Base-by-base conservation (phyloP, 2,113 vertebrate species). In the Accipiter cooperii region DNA sequence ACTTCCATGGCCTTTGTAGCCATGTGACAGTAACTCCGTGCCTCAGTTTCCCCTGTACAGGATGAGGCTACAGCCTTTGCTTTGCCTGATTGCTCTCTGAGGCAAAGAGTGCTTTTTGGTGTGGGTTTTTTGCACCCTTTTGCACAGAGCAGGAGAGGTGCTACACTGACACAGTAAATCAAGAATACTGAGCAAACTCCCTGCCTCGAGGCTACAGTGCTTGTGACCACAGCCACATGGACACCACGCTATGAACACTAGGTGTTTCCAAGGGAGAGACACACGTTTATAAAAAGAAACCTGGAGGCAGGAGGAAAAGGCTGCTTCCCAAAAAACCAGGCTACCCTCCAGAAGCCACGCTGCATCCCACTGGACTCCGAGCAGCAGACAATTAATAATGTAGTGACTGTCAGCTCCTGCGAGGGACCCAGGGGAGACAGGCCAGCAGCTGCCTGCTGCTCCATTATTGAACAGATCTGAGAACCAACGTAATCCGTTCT, bases 401-500 rank as follows among this genome's bases (percentile, higher is more conserved):
- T 8, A 97, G 81, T 42, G 77, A 38, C 87, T 97, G 93, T 36
- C 89, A 95, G 87, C 87, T 91, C 68, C 79, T 93, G 84, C 2
- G 4, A 88, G 75, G 87, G 81, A 55, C 87, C 55, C 55, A 0
- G 38, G 92, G 95, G 91, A 97, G 38, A 26, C 84, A 80, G 79
- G 64, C 89, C 90, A 90, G 83, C 97, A 97, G 91, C 89, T 96
- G 93, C 87, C 85, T 96, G 19, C 95, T 88, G 73, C 87, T 97
- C 91, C 78, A 85, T 93, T 95, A 93, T 94, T 96, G 91, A 96
- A 83, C 89, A 97, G 81, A 89, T 54, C 84, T 36, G 60, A 95
- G 87, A 93, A 91, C 82, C 96, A 95, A 90, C 17, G 1, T 93
- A 82, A 93, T 80, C 84, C 84, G 84, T 34, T 96, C 87, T 95